phyloP scores from a whole-genome alignment of 2,113 vertebrate species.

The Chiloscyllium plagiosum region DNA sequence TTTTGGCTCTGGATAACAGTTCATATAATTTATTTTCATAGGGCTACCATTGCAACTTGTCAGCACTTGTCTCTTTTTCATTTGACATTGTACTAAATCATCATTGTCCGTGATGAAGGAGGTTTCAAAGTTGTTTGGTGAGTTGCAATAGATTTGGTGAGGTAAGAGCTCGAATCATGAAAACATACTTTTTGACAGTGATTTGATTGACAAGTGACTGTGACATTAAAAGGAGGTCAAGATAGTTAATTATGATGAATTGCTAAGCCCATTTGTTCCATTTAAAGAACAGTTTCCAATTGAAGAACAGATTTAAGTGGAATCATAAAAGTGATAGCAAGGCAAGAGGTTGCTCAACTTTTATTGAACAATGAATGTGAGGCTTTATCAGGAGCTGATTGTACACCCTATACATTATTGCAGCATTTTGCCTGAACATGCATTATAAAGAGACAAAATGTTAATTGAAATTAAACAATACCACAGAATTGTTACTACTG shows the following conservation, averaged over 20 bases:
- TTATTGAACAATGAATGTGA: background rate
- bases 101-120: background rate
- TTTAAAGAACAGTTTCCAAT: background rate
- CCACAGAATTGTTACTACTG: no score
- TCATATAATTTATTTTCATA: background rate
- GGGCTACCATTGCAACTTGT: background rate
- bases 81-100: background rate
- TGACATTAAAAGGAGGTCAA: background rate
- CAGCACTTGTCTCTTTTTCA: background rate
- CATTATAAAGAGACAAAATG: no score
- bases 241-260: background rate
- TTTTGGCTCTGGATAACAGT: background rate
- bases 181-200: background rate
- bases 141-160: background rate
- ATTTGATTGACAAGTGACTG: background rate
- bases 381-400: background rate
- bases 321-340: background rate
- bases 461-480: no score
- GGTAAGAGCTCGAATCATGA: background rate
- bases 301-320: background rate
- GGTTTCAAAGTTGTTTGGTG: background rate
- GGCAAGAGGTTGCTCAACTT: background rate
- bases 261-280: background rate
- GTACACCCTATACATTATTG: background rate
- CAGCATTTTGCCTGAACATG: no score